phyloP scores from a whole-genome alignment of 2,797 vertebrate species.

The Aldrovandia affinis region DNA sequence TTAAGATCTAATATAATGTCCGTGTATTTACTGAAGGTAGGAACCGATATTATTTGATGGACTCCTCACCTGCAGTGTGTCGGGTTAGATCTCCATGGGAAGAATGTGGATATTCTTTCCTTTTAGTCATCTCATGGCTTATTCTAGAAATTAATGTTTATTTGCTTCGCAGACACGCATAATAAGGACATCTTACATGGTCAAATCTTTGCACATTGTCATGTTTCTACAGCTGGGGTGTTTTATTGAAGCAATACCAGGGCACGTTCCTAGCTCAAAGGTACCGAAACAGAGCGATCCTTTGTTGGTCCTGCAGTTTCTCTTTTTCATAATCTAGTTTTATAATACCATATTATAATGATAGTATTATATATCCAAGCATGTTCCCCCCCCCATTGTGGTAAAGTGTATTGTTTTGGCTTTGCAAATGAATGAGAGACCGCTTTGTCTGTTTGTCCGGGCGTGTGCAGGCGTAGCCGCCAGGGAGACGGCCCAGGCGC shows the following conservation, averaged over 20 bases:
- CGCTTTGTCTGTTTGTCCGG: not conserved
- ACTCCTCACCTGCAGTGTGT: no score
- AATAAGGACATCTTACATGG: not conserved
- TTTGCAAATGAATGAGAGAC: not conserved
- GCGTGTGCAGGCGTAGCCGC: constrained; percentile 87
- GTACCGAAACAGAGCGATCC: no score
- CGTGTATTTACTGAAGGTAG: not conserved
- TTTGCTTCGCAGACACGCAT: not conserved
- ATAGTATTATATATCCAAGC: no score
- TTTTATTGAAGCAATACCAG: not conserved
- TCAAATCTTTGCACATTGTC: not conserved
- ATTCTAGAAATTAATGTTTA: not conserved
- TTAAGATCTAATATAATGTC: not conserved
- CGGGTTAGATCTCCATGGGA: not conserved
- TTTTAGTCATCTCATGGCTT: not conserved
- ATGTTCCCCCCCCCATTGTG: not conserved
- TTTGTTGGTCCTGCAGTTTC: not conserved
- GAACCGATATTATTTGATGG: not conserved
- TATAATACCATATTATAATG: no score
- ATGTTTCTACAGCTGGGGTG: not conserved
- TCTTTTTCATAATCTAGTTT: no score
- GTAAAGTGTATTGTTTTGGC: not conserved
- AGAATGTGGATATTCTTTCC: not conserved
- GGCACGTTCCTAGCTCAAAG: not conserved
- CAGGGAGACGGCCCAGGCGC: constrained; percentile 92